Percentiles rank a stretch among this genome's conserved stretches.
Conservation (phyloP, 2,888 invertebrate species). For the Drosophila nr. fundita region DNA sequence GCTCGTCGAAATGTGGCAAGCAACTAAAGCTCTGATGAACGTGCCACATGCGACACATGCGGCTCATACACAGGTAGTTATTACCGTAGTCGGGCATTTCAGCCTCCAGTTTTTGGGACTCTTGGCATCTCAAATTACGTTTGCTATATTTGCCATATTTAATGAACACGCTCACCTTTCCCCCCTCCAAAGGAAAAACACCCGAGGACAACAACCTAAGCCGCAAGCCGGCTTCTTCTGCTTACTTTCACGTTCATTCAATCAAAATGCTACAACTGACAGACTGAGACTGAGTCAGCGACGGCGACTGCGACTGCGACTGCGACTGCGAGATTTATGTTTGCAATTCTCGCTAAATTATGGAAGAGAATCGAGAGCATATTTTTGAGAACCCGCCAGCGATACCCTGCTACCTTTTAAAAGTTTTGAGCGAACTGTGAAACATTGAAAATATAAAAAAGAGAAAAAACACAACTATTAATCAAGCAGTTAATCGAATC, state of each 20-base stretch:
- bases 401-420: conserved; percentile 9
- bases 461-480: conserved; percentile 35
- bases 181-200: background rate
- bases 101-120: conserved; percentile 30
- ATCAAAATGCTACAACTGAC: conserved; percentile 53
- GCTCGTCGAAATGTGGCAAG: conserved; percentile 15
- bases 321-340: conserved; percentile 15
- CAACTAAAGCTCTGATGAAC: conserved; percentile 44
- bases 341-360: conserved; percentile 33
- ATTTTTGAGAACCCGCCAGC: background rate
- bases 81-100: conserved; percentile 4
- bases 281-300: background rate
- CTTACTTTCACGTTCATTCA: conserved; percentile 69
- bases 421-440: conserved; percentile 8
- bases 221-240: conserved; percentile 16
- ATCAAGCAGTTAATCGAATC: conserved; percentile 60
- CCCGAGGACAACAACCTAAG: background rate
- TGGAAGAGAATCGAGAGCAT: conserved; percentile 16
- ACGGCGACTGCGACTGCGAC: background rate
- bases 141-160: conserved; percentile 8
- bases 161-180: background rate
- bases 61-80: conserved; percentile 31
- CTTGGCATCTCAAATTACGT: conserved; percentile 37
- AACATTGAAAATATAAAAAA: conserved; percentile 20
- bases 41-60: conserved; percentile 46